A percentile compares a stretch with the other conserved stretches of the same genome.
phyloP scores from a whole-genome alignment of 2,113 vertebrate species.

The Columba livia region DNA sequence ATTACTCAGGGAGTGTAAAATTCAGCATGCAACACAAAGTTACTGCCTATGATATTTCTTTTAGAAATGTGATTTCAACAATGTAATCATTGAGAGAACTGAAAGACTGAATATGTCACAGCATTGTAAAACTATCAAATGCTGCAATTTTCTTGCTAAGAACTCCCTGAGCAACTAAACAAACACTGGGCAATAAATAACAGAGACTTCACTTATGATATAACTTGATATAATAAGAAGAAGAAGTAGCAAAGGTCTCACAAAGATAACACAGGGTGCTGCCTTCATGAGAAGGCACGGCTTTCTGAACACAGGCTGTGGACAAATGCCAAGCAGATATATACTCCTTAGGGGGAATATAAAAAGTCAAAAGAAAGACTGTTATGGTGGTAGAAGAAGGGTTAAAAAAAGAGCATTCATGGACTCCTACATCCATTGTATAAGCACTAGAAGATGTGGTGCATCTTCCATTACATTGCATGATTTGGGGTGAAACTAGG shows the following conservation, averaged over 20 bases:
- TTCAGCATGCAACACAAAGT: neutral
- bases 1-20: neutral
- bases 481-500: neutral
- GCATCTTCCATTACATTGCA: neutral
- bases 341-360: neutral
- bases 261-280: neutral
- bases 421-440: neutral
- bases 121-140: neutral
- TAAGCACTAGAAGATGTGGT: neutral
- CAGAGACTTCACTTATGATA: neutral
- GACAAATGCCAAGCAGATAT: neutral
- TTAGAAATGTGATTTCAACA: neutral
- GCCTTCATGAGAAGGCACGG: fast-evolving
- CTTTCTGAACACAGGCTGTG: neutral
- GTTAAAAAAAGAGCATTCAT: neutral
- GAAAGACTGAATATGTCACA: neutral
- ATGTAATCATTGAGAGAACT: neutral
- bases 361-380: neutral
- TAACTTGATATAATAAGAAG: neutral
- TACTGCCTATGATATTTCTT: neutral
- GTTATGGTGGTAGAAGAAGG: neutral
- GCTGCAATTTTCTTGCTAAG: neutral
- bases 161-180: neutral
- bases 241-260: neutral
- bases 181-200: neutral